Evolutionary conservation across 2,888 invertebrate genomes (phyloP).

Genomic region (Agrochola lota): DNA sequence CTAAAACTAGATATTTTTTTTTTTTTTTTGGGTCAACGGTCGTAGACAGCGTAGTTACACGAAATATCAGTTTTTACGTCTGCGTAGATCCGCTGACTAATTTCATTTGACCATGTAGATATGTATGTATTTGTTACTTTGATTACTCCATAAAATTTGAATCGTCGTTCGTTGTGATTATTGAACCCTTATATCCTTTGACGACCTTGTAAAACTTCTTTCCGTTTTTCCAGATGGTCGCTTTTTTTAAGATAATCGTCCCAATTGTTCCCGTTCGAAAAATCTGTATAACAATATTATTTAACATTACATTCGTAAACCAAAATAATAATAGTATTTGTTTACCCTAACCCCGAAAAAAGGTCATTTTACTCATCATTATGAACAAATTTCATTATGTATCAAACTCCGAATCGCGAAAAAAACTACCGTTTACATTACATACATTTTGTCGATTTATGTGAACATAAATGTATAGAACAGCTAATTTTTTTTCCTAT

Average conservation of each 20-base stretch:
- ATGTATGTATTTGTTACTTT: neutral
- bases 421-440: neutral
- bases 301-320: neutral
- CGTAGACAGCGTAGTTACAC: too few species aligned
- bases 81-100: neutral
- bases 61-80: neutral
- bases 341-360: neutral
- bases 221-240: constrained; percentile 71
- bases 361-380: neutral
- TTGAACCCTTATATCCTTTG: constrained; percentile 62
- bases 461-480: neutral
- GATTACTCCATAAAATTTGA: constrained; percentile 71
- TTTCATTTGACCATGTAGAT: neutral
- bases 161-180: constrained; percentile 52
- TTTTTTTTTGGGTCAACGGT: too few species aligned
- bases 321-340: neutral
- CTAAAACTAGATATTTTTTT: too few species aligned
- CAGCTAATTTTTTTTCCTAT: neutral
- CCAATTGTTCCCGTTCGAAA: constrained; percentile 24
- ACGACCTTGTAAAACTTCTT: constrained; percentile 71
- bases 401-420: neutral
- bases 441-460: neutral
- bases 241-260: constrained; percentile 68
- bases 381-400: neutral
- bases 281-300: constrained; percentile 22